Percentiles rank a stretch among this genome's conserved stretches.
Conservation (phyloP, 2,797 vertebrate species). For the Enteromius thamalakanensis region DNA sequence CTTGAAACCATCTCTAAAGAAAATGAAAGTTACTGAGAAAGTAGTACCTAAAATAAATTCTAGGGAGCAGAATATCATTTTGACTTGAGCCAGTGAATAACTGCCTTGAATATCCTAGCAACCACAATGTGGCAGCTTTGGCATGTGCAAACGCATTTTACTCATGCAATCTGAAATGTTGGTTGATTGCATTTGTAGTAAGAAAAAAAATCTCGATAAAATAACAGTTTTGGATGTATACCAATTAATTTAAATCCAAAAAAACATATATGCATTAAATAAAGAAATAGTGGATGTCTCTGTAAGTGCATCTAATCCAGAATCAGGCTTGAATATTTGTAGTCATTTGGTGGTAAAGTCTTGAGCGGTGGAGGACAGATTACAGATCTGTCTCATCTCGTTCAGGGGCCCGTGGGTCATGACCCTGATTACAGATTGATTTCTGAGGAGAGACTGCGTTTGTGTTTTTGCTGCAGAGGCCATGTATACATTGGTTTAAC, state of each 20-base stretch:
- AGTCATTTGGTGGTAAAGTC: not conserved
- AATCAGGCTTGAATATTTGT: conserved; percentile 8
- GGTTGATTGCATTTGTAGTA: not conserved
- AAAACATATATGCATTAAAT: not conserved
- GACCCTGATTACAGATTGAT: conserved; percentile 3
- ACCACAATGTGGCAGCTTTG: not conserved
- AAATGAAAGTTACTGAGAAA: not conserved
- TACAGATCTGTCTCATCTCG: conserved; percentile 18
- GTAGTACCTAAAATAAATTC: not conserved
- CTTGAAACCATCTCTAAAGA: not conserved
- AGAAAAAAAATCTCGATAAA: not conserved
- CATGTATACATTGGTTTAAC: not conserved
- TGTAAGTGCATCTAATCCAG: not conserved
- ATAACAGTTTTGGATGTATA: not conserved
- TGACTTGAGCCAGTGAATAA: not conserved
- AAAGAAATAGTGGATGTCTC: not conserved
- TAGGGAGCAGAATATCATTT: not conserved
- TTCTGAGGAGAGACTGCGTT: not conserved
- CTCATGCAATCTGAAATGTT: too few relatives aligned
- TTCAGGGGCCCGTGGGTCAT: not conserved
- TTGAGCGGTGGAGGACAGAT: not conserved
- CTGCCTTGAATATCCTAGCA: not conserved
- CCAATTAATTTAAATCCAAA: not conserved
- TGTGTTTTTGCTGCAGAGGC: not conserved
- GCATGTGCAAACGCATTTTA: not conserved